These are phyloP conservation scores for Cacatua alba DNA, from an alignment of 2,113 vertebrate genomes.

Conservation along the genomic window DNA sequence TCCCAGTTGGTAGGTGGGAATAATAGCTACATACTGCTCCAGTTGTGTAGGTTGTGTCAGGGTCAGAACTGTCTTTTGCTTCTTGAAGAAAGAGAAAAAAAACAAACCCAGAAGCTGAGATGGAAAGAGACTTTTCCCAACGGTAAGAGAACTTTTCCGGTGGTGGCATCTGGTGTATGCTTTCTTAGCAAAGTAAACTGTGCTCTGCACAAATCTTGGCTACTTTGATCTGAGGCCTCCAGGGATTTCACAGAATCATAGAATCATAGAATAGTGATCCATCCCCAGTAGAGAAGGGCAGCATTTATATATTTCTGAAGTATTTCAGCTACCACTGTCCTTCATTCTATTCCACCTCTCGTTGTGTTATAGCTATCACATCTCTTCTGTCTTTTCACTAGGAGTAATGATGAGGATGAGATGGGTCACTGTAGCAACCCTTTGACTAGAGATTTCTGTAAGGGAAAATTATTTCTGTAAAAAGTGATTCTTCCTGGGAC, in stretches of 20 bases:
- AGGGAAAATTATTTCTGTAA: neutral
- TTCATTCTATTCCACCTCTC: rapidly evolving
- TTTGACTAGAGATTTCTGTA: neutral
- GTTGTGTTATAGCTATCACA: rapidly evolving
- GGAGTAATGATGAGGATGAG: neutral
- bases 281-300: neutral
- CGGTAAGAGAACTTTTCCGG: neutral
- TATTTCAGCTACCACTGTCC: neutral
- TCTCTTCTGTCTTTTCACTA: neutral
- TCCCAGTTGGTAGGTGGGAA: neutral
- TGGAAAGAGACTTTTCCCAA: neutral
- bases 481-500: neutral
- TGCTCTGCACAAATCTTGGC: neutral
- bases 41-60: neutral
- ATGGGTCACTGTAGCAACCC: neutral
- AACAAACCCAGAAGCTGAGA: neutral
- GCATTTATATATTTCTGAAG: neutral
- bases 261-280: neutral
- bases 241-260: neutral
- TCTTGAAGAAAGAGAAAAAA: neutral
- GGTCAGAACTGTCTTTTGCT: neutral
- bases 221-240: neutral
- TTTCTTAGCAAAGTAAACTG: neutral
- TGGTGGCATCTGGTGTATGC: neutral
- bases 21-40: neutral